Evolutionary conservation across 2,888 invertebrate genomes (phyloP).

Genomic region (Chesias legatella): DNA sequence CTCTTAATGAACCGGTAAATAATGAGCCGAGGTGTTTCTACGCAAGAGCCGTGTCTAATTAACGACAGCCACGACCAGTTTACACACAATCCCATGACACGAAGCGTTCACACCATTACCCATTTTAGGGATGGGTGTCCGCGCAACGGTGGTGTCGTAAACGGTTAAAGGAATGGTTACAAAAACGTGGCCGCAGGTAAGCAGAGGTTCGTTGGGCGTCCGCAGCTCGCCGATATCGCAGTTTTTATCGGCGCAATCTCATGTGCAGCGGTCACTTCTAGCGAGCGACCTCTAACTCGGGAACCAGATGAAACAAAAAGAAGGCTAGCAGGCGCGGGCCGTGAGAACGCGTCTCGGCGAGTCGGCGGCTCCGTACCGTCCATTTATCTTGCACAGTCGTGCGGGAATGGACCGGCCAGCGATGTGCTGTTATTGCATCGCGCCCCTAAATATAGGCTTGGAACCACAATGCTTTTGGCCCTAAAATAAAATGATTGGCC

Average conservation of each 20-base stretch:
- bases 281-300: constrained; percentile 75
- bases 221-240: constrained; percentile 49
- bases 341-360: constrained; percentile 73
- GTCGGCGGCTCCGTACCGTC: constrained; percentile 51
- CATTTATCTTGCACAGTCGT: constrained; percentile 79
- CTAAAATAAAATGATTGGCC: constrained; percentile 62
- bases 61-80: constrained; percentile 57
- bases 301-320: constrained; percentile 73
- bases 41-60: constrained; percentile 70
- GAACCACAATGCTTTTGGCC: constrained; percentile 62
- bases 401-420: constrained; percentile 72
- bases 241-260: constrained; percentile 66
- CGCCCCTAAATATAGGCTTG: constrained; percentile 76
- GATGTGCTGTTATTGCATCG: constrained; percentile 76
- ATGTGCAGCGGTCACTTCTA: constrained; percentile 70
- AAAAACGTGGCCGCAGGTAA: constrained; percentile 53
- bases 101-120: constrained; percentile 48
- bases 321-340: constrained; percentile 72
- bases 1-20: constrained; percentile 79
- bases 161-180: constrained; percentile 36
- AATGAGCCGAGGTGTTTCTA: constrained; percentile 74
- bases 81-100: constrained; percentile 43
- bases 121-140: constrained; percentile 32
- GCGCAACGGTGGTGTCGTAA: constrained; percentile 43
- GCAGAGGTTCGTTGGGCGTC: constrained; percentile 54